A percentile compares a stretch with the other conserved stretches of the same genome.
Conservation (phyloP, 2,888 invertebrate genomes). For the Chloroclysta siterata region DNA sequence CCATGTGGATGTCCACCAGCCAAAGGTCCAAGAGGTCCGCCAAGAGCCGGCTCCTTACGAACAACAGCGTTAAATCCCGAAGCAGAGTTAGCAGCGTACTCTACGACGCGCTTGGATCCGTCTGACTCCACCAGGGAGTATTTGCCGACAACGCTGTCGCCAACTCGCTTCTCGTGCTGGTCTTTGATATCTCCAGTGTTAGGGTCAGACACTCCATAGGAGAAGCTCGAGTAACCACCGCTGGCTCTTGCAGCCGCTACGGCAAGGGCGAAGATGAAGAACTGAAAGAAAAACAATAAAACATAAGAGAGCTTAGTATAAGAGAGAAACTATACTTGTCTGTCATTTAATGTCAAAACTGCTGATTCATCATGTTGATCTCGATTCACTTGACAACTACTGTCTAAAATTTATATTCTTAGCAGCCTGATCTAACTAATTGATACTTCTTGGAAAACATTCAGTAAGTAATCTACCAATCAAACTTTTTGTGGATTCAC, state of each 20-base stretch:
- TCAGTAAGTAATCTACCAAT: too few species aligned
- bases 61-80: slow-evolving; percentile 68
- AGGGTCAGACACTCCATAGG: slow-evolving; percentile 69
- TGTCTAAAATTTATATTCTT: too few species aligned
- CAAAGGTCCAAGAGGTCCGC: slow-evolving; percentile 37
- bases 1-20: slow-evolving; percentile 38
- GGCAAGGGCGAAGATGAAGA: slow-evolving; percentile 57
- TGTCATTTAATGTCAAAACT: too few species aligned
- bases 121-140: slow-evolving; percentile 82
- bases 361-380: too few species aligned
- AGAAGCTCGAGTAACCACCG: slow-evolving; percentile 65
- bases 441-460: too few species aligned
- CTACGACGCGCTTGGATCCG: slow-evolving; percentile 85
- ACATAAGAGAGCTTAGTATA: neutral
- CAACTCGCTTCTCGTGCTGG: slow-evolving; percentile 85
- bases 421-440: too few species aligned
- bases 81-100: slow-evolving; percentile 74
- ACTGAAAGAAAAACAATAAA: slow-evolving; percentile 57
- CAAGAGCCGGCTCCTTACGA: slow-evolving; percentile 60
- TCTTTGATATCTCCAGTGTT: slow-evolving; percentile 69
- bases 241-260: slow-evolving; percentile 58
- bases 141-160: slow-evolving; percentile 84
- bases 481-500: too few species aligned
- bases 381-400: too few species aligned
- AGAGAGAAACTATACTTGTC: neutral